A percentile compares a stretch with the other conserved stretches of the same genome.
Conservation (phyloP, 2,797 vertebrate genomes). For the Dendrocincla fuliginosa region DNA sequence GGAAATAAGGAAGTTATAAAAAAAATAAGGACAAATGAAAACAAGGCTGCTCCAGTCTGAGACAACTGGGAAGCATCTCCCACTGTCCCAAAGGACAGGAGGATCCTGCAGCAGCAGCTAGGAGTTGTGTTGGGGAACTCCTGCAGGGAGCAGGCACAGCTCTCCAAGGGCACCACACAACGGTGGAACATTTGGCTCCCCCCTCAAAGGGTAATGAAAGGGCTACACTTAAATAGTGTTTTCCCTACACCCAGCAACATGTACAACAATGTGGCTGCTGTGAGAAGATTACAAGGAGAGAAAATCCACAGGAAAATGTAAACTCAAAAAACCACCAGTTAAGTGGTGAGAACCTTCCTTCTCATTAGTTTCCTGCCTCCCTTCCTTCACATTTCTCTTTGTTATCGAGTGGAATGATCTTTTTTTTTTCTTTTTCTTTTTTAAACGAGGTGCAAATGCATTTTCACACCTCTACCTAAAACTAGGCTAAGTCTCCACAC, state of each 20-base stretch:
- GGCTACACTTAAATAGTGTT: background rate
- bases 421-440: background rate
- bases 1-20: background rate
- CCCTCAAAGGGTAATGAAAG: background rate
- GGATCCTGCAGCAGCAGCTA: background rate
- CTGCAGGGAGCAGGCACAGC: background rate
- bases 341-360: background rate
- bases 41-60: background rate
- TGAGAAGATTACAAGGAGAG: slow-evolving; percentile 22
- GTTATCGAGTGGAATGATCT: background rate
- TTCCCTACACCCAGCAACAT: background rate
- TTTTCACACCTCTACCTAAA: slow-evolving; percentile 58
- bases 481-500: slow-evolving; percentile 17
- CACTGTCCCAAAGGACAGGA: background rate
- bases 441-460: slow-evolving; percentile 57
- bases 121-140: background rate
- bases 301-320: slow-evolving; percentile 46
- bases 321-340: background rate
- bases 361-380: slow-evolving; percentile 16
- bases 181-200: background rate
- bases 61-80: accelerated
- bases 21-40: background rate
- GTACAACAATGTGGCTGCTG: slow-evolving; percentile 8
- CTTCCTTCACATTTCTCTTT: slow-evolving; percentile 19
- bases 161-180: background rate